Evolutionary conservation across 2,888 invertebrate species (phyloP), one percentile per base, ranked within the genome.

Genomic region (Trissolcus japonicus): DNA sequence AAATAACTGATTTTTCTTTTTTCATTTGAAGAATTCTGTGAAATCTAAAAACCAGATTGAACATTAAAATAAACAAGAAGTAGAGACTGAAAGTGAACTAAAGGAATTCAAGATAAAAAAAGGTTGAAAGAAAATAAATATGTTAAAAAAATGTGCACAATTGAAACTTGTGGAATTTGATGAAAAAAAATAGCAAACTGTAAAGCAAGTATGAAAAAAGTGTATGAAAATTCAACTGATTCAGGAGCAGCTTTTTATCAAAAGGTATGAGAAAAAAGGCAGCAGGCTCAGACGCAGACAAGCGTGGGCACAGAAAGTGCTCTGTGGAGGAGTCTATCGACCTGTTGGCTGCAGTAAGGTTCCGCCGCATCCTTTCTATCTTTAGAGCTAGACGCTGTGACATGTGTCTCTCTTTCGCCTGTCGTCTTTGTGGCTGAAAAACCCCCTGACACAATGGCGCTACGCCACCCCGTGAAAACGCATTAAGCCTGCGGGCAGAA

Each of bases 321-420:
- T 79, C 81, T 80, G 80, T 79, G 83, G 83, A 84, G 84, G 69
- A 76, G 76, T 76, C 69, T 86, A 86, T 86, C 86, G 86, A 86
- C 86, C 85, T 84, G 85, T 84, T 85, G 83, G 83, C 83, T 82
- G 82, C 83, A 83, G 81, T 80, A 83, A 73, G 59, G 79, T 80
- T 79, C 35, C 75, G 82, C 83, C 83, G 82, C 82, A 80, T 79
- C 73, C 74, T 76, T 82, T 84, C 85, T 86, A 85, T 86, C 86
- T 86, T 86, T 85, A 85, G 35, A 35, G 85, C 81, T 72, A 79
- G 75, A 62, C 76, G 59, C 54, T n/a, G 59, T 56, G 60, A 75
- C 55, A 53, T 68, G 71, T 68, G 81, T 81, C 80, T 80, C 77
- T 76, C 57, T 68, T 55, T 21, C 43, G 21, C 53, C 16, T 29